Conservation (phyloP, 1,140 invertebrate genomes). For the Protaetia brevitarsis region DNA sequence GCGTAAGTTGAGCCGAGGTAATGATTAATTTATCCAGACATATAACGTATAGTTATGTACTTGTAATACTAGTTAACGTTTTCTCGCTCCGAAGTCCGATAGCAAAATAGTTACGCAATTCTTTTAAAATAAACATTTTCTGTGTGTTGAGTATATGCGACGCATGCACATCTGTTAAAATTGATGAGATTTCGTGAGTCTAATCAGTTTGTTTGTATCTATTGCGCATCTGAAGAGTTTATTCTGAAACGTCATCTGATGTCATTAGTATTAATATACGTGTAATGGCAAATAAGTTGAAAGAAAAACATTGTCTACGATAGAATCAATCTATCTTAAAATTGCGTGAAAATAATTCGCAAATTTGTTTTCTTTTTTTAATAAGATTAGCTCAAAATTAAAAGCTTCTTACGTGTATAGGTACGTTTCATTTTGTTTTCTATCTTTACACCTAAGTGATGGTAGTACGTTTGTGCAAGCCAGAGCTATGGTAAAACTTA, state of each 20-base stretch:
- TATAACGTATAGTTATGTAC: not conserved
- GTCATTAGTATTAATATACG: not conserved
- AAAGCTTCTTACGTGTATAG: too few species aligned
- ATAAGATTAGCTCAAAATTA: too few species aligned
- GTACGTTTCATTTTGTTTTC: too few species aligned
- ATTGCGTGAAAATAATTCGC: too few species aligned
- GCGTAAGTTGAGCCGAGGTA: not conserved
- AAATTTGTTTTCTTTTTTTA: too few species aligned
- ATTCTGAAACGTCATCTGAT: not conserved
- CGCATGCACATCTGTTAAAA: conserved; percentile 12
- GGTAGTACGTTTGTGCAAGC: too few species aligned
- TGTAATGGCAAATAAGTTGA: too few species aligned
- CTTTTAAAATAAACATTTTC: conserved; percentile 10
- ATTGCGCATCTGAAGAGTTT: not conserved
- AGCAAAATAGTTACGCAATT: conserved; percentile 12
- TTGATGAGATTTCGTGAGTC: not conserved
- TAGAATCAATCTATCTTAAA: too few species aligned
- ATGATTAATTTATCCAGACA: not conserved
- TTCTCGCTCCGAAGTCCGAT: conserved; percentile 2
- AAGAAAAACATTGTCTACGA: too few species aligned
- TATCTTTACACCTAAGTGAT: too few species aligned
- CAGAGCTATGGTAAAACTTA: too few species aligned
- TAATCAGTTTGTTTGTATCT: not conserved
- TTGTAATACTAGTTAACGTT: not conserved
- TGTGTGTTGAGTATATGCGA: not conserved